These are phyloP conservation scores for Hyla sarda DNA, from an alignment of 2,113 vertebrate species.

Conservation along the genomic window DNA sequence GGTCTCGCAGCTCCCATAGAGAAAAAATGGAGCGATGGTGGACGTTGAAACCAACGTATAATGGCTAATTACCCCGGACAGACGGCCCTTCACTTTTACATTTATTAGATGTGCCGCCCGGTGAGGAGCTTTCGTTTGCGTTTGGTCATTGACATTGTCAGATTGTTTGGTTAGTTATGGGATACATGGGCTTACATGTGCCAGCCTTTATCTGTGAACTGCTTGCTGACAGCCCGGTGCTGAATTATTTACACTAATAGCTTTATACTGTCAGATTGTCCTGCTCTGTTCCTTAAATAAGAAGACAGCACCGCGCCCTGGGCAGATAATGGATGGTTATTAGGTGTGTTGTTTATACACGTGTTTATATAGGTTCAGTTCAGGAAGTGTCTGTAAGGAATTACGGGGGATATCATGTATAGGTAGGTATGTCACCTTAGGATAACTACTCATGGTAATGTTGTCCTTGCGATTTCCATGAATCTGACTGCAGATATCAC, in stretches of 20 bases:
- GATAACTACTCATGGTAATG: background rate
- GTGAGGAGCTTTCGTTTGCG: background rate
- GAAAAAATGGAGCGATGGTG: no score
- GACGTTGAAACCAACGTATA: no score
- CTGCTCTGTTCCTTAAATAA: background rate
- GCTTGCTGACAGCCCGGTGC: constrained; percentile 20
- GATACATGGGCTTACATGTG: constrained; percentile 35
- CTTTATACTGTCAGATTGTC: constrained; percentile 6
- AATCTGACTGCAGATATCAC: background rate
- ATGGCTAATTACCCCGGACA: no score
- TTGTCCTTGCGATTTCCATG: no score
- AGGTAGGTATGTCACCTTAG: background rate
- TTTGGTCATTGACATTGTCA: background rate
- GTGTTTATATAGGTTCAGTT: no score
- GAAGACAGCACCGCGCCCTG: background rate
- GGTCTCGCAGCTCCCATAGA: no score
- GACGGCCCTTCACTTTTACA: background rate
- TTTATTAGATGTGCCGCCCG: background rate
- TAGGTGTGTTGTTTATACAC: background rate
- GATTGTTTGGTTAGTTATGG: constrained; percentile 15
- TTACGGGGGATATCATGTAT: background rate
- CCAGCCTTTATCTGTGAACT: constrained; percentile 36
- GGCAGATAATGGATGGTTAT: background rate
- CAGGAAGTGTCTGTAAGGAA: no score
- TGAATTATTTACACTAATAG: constrained; percentile 45